Percentiles rank a stretch among this genome's conserved stretches.
These are phyloP conservation scores for Mirza zaza DNA, from an alignment of 2,113 vertebrate genomes.

Conservation along the genomic window DNA sequence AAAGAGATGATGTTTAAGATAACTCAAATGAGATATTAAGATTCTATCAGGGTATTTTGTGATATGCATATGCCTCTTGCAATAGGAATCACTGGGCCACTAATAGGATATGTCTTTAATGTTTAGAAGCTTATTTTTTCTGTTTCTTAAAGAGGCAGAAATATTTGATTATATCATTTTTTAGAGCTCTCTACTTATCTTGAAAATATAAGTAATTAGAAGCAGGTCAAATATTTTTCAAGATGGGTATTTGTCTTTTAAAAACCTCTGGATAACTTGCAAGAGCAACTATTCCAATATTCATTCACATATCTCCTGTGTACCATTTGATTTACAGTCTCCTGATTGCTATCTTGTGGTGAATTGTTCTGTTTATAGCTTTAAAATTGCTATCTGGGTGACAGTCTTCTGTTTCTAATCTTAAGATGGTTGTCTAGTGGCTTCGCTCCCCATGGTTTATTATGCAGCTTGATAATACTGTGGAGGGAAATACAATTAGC, in stretches of 20 bases:
- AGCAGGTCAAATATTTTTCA: neutral
- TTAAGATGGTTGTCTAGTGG: slow-evolving; percentile 64
- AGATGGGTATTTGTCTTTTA: slow-evolving; percentile 54
- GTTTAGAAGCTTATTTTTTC: neutral
- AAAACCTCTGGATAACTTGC: slow-evolving; percentile 49
- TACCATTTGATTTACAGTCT: slow-evolving; percentile 67
- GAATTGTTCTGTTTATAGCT: slow-evolving; percentile 74
- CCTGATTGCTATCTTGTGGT: slow-evolving; percentile 64
- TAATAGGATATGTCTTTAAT: neutral
- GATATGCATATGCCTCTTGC: neutral
- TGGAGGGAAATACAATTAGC: slow-evolving; percentile 72
- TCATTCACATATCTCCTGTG: slow-evolving; percentile 48
- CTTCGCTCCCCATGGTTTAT: slow-evolving; percentile 60
- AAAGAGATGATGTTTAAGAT: neutral
- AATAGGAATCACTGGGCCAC: neutral
- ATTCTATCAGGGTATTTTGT: neutral
- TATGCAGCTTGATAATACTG: slow-evolving; percentile 54
- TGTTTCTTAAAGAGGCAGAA: slow-evolving; percentile 20
- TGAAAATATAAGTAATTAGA: neutral
- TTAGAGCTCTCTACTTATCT: neutral
- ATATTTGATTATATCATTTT: neutral
- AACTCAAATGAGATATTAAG: neutral
- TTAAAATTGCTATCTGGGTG: slow-evolving; percentile 75
- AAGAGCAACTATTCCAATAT: slow-evolving; percentile 55
- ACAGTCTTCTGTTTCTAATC: slow-evolving; percentile 73